Evolutionary conservation across 2,113 vertebrate genomes (phyloP), one percentile per base, ranked within the genome.

Genomic region (Diglossa brunneiventris): DNA sequence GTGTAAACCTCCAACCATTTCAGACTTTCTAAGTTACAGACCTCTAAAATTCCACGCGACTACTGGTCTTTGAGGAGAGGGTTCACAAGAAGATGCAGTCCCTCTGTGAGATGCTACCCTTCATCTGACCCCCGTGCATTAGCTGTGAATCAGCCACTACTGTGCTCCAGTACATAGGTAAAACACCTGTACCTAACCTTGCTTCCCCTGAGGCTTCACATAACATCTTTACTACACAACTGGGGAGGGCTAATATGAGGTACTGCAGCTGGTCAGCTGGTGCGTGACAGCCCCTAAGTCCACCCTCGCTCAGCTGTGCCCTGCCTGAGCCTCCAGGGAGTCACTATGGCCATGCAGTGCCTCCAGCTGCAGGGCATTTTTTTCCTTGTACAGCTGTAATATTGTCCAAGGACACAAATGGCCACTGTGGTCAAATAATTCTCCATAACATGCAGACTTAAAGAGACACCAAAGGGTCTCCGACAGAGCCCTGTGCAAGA

Each of bases 51-150:
- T 85, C 13, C 37, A 69, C 10, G 30, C 1, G 2, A 58, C 7
- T 39, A 53, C 21, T 5, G 3, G 21, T 58, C 13, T 77, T 82
- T 44, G 46, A 92, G 63, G 27, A 74, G 9, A 80, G 17, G 2
- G 30, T 92, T 73, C 46, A 47, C 2, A 41, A 49, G 24, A 72
- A 73, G 33, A 59, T 47, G 11, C 21, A 77, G 18, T 37, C 4
- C 14, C 10, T 41, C 39, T 77, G 20, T 55, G 46, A 93, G 76
- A 59, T 13, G 37, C 23, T 10, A 44, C 2, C 2, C 11, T 80
- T 53, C 30, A 66, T 59, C 12, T 62, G 22, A 78, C 6, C 16
- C 18, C 10, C 0, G 0, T 13, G 18, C 5, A 4, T 37, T 31
- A 83, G 33, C 50, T 70, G 41, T 42, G 86, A 83, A 62, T 3